Conservation (phyloP, 2,113 vertebrate species). For the Eurypyga helias region DNA sequence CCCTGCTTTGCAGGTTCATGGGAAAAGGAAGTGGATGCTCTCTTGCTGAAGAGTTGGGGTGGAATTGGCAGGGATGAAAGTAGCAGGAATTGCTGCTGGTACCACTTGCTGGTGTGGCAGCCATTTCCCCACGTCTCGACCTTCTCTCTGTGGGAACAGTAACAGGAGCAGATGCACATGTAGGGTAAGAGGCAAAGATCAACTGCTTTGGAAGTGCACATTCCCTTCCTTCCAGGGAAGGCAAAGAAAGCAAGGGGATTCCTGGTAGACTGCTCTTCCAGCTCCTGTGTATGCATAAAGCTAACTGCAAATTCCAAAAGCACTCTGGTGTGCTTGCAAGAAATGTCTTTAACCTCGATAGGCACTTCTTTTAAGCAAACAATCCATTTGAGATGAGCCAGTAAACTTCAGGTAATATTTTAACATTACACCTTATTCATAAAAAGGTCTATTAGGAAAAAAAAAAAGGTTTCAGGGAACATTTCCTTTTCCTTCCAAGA, state of each 20-base stretch:
- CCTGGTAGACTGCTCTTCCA: not conserved
- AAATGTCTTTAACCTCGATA: not conserved
- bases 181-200: not conserved
- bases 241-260: not conserved
- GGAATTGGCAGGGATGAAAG: not conserved
- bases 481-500: not conserved
- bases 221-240: not conserved
- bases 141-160: not conserved
- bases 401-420: not conserved
- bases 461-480: constrained; percentile 2
- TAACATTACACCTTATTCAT: constrained; percentile 11
- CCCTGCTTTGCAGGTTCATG: not conserved
- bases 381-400: not conserved
- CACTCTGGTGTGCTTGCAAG: not conserved
- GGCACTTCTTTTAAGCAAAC: not conserved
- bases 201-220: not conserved
- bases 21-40: accelerated
- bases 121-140: accelerated
- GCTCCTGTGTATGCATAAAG: not conserved
- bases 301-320: not conserved
- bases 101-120: not conserved
- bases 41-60: not conserved
- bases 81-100: not conserved
- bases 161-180: not conserved
- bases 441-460: constrained; percentile 22